Percentiles rank a stretch among this genome's conserved stretches.
These are phyloP conservation scores for Mustela lutreola DNA, from an alignment of 2,113 vertebrate genomes.

Conservation along the genomic window DNA sequence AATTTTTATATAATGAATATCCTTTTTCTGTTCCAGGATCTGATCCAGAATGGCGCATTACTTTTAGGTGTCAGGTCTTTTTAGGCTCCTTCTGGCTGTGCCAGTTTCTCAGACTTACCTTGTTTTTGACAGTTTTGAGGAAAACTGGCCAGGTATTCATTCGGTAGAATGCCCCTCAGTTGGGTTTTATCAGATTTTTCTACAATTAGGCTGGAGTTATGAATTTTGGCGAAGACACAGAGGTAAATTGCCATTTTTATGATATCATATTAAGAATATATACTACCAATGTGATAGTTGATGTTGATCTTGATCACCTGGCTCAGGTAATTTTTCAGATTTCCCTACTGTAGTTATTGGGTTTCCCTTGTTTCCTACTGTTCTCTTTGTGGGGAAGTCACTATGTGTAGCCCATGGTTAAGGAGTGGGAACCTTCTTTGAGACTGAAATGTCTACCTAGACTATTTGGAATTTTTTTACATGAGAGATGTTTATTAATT, in stretches of 20 bases:
- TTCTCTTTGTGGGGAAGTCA: background rate
- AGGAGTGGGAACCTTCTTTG: background rate
- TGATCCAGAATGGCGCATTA: background rate
- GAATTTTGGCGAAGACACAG: background rate
- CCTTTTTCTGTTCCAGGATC: background rate
- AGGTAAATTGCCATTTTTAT: background rate
- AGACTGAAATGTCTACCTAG: background rate
- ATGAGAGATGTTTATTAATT: background rate
- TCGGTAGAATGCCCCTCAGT: background rate
- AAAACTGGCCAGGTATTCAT: background rate
- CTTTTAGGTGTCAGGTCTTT: background rate
- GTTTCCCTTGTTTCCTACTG: background rate
- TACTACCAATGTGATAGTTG: background rate
- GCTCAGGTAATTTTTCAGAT: background rate
- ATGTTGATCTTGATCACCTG: background rate
- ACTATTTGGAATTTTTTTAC: constrained; percentile 12
- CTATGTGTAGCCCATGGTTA: background rate
- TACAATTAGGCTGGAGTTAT: background rate
- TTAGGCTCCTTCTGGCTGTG: background rate
- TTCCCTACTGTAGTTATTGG: background rate
- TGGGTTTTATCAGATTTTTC: background rate
- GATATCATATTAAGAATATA: background rate
- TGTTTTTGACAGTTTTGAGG: background rate
- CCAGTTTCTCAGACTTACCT: background rate
- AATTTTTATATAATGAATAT: background rate